phyloP scores from a whole-genome alignment of 2,888 invertebrate species.

The Aphodius granarius region DNA sequence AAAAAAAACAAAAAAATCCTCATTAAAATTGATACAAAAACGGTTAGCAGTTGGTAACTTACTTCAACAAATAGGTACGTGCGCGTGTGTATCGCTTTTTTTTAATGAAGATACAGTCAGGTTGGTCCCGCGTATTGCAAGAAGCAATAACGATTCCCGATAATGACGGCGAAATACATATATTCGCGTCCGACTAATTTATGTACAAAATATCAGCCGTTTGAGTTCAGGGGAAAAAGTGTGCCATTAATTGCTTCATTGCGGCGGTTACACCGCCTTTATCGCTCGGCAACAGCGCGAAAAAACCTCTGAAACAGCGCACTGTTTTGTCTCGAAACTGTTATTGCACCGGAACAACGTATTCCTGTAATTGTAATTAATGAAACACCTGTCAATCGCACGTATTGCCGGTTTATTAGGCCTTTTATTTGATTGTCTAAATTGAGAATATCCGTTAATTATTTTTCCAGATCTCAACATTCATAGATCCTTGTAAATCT shows the following conservation, averaged over 20 bases:
- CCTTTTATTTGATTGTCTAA: not conserved
- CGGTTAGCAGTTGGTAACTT: not conserved
- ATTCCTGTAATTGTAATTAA: not conserved
- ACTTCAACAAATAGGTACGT: not conserved
- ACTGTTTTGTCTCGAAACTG: not conserved
- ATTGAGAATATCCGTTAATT: not conserved
- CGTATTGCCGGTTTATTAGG: not conserved
- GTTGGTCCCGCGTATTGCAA: not conserved
- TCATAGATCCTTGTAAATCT: no score
- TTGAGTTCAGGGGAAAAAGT: not conserved
- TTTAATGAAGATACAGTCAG: not conserved
- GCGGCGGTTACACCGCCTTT: not conserved
- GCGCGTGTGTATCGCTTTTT: not conserved
- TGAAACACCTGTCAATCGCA: conserved; percentile 2
- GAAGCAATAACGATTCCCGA: not conserved
- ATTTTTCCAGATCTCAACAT: no score
- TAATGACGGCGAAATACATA: not conserved
- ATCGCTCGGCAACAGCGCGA: not conserved
- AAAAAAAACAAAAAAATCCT: not conserved
- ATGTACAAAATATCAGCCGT: not conserved
- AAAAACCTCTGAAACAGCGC: not conserved
- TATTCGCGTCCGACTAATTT: not conserved
- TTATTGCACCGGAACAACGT: not conserved
- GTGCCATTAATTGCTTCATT: not conserved
- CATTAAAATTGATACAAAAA: not conserved